phyloP scores from a whole-genome alignment of 2,797 vertebrate species.

The Oreonectes daqikongensis region DNA sequence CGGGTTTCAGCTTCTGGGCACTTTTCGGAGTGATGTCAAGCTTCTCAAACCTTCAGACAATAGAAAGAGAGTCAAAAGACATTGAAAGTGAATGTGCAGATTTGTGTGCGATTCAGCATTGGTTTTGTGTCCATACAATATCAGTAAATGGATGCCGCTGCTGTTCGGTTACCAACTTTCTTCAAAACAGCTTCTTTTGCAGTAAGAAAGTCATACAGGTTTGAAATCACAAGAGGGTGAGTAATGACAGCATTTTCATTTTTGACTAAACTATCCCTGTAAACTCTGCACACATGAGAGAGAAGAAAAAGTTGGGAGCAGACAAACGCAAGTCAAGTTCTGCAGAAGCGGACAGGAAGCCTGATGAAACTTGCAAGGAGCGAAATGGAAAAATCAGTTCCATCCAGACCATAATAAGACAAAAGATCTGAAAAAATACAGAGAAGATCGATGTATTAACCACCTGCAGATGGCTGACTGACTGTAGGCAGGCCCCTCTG shows the following conservation, averaged over 20 bases:
- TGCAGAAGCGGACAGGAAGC: neutral
- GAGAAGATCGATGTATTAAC: conserved; percentile 28
- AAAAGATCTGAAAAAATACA: neutral
- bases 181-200: too few species aligned
- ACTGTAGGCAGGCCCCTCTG: conserved; percentile 96
- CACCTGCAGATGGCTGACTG: conserved; percentile 98
- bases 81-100: neutral
- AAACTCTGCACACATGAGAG: too few species aligned
- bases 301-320: too few species aligned
- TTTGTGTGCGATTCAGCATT: too few species aligned
- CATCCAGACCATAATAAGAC: neutral
- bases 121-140: too few species aligned
- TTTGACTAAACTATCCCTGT: too few species aligned
- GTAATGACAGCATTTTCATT: too few species aligned
- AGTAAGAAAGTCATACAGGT: too few species aligned
- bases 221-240: too few species aligned
- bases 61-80: neutral
- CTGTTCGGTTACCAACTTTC: too few species aligned
- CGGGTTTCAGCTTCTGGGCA: conserved; percentile 95
- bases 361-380: neutral
- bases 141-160: too few species aligned
- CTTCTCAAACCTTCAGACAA: conserved; percentile 88
- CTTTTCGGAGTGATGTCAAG: conserved; percentile 98
- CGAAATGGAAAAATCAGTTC: neutral
- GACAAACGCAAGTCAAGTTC: too few species aligned